A percentile compares a stretch with the other conserved stretches of the same genome.
phyloP scores from a whole-genome alignment of 2,888 invertebrate genomes.

The Auanema sp. region DNA sequence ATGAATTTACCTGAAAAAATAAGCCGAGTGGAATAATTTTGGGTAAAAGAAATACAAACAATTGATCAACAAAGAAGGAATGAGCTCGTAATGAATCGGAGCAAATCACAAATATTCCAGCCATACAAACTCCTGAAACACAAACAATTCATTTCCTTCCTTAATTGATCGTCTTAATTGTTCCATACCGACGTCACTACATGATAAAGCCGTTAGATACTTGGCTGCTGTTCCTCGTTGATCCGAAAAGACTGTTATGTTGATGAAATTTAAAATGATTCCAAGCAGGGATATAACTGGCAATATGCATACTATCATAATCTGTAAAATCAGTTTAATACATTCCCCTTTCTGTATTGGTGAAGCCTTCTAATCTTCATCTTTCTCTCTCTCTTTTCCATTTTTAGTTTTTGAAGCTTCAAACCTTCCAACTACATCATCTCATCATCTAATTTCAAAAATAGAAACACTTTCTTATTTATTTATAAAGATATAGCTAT shows the following conservation, averaged over 20 bases:
- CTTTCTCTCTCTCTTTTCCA: not conserved
- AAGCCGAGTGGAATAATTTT: constrained; percentile 56
- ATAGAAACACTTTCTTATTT: no score
- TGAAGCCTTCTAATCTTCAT: not conserved
- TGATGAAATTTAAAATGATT: constrained; percentile 50
- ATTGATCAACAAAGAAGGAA: constrained; percentile 51
- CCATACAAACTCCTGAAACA: constrained; percentile 55
- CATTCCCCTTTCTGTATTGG: not conserved
- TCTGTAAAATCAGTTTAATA: constrained; percentile 19
- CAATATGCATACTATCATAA: constrained; percentile 40
- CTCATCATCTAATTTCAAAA: not conserved
- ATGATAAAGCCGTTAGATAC: constrained; percentile 50
- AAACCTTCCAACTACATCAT: not conserved
- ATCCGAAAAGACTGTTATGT: constrained; percentile 46
- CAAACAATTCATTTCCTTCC: not conserved
- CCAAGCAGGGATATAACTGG: constrained; percentile 47
- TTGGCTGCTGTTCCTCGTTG: constrained; percentile 44
- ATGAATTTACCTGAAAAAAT: constrained; percentile 47
- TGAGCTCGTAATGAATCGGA: constrained; percentile 55
- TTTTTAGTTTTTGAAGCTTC: not conserved
- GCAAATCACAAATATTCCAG: constrained; percentile 55
- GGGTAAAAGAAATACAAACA: constrained; percentile 53
- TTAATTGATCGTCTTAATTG: not conserved
- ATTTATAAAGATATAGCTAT: no score
- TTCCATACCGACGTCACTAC: constrained; percentile 55